Evolutionary conservation across 2,888 invertebrate genomes (phyloP), one percentile per base, ranked within the genome.

Genomic region (Troides helena): DNA sequence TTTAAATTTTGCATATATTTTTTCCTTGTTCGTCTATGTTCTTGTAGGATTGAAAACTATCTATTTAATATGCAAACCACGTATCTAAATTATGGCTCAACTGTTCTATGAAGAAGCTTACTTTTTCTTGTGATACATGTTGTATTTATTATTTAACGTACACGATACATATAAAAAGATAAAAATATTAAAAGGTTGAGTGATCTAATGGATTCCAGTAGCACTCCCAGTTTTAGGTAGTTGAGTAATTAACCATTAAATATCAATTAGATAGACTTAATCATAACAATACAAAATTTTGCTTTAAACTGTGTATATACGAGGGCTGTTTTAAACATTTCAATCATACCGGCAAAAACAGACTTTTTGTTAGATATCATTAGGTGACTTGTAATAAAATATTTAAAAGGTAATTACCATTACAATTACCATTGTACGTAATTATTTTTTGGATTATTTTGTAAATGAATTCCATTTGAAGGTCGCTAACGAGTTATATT

Each of bases 341-440:
- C 17, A 50, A 50, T 17, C 18, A 50, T 17, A 50, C 50, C 18
- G 17, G 2, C 39, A 18, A 50, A 50, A 50, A 50, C 50, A 18
- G 50, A 46, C 14, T 46, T 46, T 50, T 50, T 50, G 14, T 50
- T 5, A 50, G 50, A 14, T 3, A 50, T 60, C 25, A 60, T 60
- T 36, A 59, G 21, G 43, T 65, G 46, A 46, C 57, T 67, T 23
- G 57, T n/a, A 62, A 62, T 62, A 46, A 67, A 61, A 50, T 58
- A 58, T 68, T 63, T 58, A 58, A 58, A 25, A 57, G 36, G 30
- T 53, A 60, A 61, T 67, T 62, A 53, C 17, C 57, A 21, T 21
- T 21, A 57, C 57, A 57, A 57, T 43, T 62, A 57, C 53, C 18
- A 63, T 68, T 63, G 63, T 50, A 17, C 50, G 58, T 68, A 68